phyloP scores from a whole-genome alignment of 2,797 vertebrate species.

The Percopsis omiscomaycus region DNA sequence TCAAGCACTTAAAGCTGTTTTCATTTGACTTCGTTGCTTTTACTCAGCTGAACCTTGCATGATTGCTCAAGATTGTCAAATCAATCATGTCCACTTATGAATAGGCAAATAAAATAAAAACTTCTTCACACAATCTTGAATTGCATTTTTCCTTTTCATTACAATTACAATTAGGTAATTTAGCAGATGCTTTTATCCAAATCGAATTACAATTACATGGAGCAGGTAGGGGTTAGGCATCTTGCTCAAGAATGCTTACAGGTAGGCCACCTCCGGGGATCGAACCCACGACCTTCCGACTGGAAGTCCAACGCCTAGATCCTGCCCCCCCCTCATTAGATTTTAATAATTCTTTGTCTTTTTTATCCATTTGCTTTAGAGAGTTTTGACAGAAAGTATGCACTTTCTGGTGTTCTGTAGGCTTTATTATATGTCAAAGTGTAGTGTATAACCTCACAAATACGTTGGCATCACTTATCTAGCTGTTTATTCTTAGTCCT shows the following conservation, averaged over 20 bases:
- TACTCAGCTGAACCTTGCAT: background rate
- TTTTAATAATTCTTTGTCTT: background rate
- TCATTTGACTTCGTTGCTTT: too few relatives aligned
- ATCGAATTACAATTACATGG: too few relatives aligned
- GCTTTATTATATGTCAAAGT: background rate
- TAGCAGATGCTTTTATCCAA: too few relatives aligned
- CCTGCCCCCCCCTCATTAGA: too few relatives aligned
- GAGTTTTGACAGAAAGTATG: background rate
- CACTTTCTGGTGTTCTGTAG: background rate
- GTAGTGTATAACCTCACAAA: background rate
- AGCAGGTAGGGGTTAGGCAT: too few relatives aligned
- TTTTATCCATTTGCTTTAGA: background rate
- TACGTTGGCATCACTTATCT: background rate
- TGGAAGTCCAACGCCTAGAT: too few relatives aligned
- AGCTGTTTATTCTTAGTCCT: slow-evolving; percentile 7
- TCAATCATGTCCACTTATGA: background rate
- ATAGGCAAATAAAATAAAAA: background rate
- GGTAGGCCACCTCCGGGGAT: too few relatives aligned
- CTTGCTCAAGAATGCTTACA: too few relatives aligned
- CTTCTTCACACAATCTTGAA: background rate
- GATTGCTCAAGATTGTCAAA: background rate
- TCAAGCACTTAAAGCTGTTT: background rate
- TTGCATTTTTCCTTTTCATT: background rate
- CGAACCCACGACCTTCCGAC: too few relatives aligned
- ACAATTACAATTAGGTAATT: too few relatives aligned